These are phyloP conservation scores for Trogon melanurus DNA, from an alignment of 2,113 vertebrate genomes.

Conservation along the genomic window DNA sequence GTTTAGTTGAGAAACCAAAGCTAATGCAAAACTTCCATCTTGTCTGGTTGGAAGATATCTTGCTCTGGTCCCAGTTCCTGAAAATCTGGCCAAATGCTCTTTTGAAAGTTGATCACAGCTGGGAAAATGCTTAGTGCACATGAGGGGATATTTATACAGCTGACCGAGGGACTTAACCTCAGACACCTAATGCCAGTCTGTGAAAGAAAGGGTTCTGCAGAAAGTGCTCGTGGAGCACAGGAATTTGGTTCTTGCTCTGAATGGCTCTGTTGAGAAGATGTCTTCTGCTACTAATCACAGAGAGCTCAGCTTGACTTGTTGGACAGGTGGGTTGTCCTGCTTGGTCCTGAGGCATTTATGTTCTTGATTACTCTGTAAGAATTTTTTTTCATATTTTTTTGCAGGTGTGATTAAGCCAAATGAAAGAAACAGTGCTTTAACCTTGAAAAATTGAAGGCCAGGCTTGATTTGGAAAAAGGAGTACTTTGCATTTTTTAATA, in stretches of 20 bases:
- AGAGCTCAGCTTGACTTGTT: neutral
- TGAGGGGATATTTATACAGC: neutral
- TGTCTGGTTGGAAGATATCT: neutral
- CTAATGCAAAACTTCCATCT: neutral
- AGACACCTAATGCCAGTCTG: neutral
- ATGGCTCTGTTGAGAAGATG: neutral
- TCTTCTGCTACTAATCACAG: accelerated
- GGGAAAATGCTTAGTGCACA: neutral
- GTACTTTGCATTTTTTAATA: conserved; percentile 30
- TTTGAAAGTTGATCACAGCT: neutral
- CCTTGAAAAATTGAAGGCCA: neutral
- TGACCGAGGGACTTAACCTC: neutral
- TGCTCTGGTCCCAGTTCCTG: neutral
- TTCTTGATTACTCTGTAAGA: neutral
- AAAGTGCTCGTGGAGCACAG: neutral
- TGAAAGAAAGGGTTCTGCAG: neutral
- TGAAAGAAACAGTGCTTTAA: neutral
- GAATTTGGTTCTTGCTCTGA: neutral
- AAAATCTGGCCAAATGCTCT: neutral
- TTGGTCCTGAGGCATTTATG: neutral
- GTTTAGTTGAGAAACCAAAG: neutral
- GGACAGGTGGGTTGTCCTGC: neutral
- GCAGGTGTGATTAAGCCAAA: neutral
- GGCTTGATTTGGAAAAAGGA: conserved; percentile 26
- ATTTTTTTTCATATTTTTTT: neutral